Conservation (phyloP, 2,888 invertebrate genomes). For the Thymelicus acteon region DNA sequence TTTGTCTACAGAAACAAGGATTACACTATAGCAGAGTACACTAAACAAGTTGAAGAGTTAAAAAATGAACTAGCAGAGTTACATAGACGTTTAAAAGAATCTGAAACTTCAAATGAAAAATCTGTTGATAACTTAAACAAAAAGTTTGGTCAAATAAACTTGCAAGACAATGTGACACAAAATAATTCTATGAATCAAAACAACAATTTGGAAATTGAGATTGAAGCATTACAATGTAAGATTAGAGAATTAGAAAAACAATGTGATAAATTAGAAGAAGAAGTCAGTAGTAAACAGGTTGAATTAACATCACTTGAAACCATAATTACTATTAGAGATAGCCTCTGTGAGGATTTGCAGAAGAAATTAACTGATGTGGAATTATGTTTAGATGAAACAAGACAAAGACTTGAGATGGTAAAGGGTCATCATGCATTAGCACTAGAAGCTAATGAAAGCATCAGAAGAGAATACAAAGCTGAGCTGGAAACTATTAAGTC, state of each 20-base stretch:
- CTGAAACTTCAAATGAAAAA: constrained; percentile 46
- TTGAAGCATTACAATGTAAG: constrained; percentile 57
- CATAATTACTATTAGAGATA: constrained; percentile 74
- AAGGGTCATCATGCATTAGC: constrained; percentile 80
- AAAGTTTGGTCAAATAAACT: constrained; percentile 51
- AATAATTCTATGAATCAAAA: constrained; percentile 32
- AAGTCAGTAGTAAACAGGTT: constrained; percentile 72
- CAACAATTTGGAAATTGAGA: constrained; percentile 41
- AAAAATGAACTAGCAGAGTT: constrained; percentile 66
- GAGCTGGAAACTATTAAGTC: constrained; percentile 74
- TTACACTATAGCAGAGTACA: constrained; percentile 71
- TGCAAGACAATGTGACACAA: constrained; percentile 43
- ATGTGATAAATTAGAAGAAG: constrained; percentile 70
- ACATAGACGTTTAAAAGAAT: constrained; percentile 47
- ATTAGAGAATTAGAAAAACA: constrained; percentile 64
- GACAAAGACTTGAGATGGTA: constrained; percentile 77
- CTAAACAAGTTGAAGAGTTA: constrained; percentile 75
- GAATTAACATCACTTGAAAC: constrained; percentile 73
- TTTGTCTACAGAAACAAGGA: constrained; percentile 71
- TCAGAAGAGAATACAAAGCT: constrained; percentile 76
- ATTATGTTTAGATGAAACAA: constrained; percentile 68
- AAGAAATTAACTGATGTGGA: constrained; percentile 70
- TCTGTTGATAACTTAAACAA: constrained; percentile 52
- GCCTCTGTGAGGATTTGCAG: constrained; percentile 76
- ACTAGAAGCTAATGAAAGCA: constrained; percentile 80